Conservation (phyloP, 2,113 vertebrate genomes). For the Melozone crissalis region DNA sequence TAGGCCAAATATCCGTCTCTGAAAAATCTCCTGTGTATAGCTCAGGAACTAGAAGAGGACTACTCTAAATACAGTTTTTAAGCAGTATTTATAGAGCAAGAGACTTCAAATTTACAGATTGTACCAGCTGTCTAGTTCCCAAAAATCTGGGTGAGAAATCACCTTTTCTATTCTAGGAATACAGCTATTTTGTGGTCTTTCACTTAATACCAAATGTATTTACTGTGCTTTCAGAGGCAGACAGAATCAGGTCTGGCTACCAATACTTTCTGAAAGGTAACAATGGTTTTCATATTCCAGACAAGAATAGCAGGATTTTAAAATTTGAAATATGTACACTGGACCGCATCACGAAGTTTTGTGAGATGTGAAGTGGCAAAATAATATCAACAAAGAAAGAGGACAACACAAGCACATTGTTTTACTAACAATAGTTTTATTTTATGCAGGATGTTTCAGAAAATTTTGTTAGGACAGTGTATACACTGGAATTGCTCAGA, state of each 20-base stretch:
- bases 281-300: neutral
- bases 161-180: neutral
- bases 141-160: neutral
- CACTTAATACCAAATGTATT: neutral
- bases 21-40: neutral
- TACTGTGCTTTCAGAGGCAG: neutral
- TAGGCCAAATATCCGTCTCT: neutral
- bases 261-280: neutral
- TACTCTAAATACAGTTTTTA: neutral
- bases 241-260: neutral
- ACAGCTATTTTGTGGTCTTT: neutral
- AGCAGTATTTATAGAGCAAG: neutral
- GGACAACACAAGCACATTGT: neutral
- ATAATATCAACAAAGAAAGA: neutral
- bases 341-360: neutral
- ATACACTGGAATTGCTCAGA: neutral
- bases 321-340: neutral
- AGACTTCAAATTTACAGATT: neutral
- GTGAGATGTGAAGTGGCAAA: neutral
- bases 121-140: neutral
- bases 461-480: neutral
- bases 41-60: neutral
- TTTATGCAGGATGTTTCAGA: neutral
- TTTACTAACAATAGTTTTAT: constrained; percentile 18
- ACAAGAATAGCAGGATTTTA: neutral